A percentile compares a stretch with the other conserved stretches of the same genome.
Evolutionary conservation across 2,797 vertebrate species (phyloP).

Genomic region (Sternotherus odoratus): DNA sequence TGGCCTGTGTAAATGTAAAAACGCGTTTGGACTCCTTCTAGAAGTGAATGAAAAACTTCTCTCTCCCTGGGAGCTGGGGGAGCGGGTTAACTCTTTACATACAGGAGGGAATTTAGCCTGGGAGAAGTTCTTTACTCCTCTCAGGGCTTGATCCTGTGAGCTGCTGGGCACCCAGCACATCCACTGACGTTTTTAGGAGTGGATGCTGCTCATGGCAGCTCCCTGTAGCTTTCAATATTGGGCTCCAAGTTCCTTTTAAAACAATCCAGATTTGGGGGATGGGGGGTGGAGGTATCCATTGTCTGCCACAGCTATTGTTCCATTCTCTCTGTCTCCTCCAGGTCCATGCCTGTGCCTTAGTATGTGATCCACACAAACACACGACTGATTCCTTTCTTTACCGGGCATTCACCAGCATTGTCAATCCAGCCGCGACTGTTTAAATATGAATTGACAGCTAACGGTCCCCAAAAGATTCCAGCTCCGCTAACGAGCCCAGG

Average conservation of each 20-base stretch:
- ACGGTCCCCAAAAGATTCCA: background rate
- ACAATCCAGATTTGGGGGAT: accelerated
- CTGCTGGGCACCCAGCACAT: background rate
- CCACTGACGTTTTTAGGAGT: background rate
- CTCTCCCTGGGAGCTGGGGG: background rate
- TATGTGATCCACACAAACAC: accelerated
- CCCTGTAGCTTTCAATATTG: background rate
- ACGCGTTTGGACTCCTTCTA: conserved; percentile 22
- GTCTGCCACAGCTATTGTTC: conserved; percentile 17
- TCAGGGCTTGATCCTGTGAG: background rate
- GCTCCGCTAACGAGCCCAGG: background rate
- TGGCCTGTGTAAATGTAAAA: background rate
- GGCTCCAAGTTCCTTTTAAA: conserved; percentile 2
- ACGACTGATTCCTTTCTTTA: background rate
- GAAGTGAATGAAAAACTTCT: conserved; percentile 27
- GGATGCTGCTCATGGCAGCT: background rate
- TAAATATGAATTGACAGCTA: background rate
- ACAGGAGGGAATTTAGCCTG: background rate
- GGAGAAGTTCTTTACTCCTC: background rate
- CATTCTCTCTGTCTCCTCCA: conserved; percentile 41
- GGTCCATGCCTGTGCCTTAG: background rate
- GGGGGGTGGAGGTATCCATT: accelerated
- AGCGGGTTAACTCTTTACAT: conserved; percentile 27
- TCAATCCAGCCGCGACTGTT: background rate
- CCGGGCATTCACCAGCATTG: background rate